Evolutionary conservation across 2,888 invertebrate species (phyloP), one percentile per base, ranked within the genome.

Genomic region (Limnephilus marmoratus): DNA sequence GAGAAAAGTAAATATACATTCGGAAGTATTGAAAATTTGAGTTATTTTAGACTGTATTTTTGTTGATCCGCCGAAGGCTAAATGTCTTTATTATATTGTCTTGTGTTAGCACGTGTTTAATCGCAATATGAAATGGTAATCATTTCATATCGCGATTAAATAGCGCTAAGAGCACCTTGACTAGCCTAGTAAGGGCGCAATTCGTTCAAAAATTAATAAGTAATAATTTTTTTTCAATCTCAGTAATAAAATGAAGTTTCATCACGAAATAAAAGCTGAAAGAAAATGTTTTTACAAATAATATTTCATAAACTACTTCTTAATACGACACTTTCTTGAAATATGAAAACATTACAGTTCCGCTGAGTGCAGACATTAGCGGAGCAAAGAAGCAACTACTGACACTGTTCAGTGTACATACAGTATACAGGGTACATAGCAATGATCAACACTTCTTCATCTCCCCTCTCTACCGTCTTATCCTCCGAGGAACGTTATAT

Each of bases 391-490:
- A 53, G 53, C 18, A 53, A 18, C 53, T 18, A 53, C 53, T 53
- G 53, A 18, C 53, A 53, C 15, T 53, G 15, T 15, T 18, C 53
- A 15, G 53, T 53, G 53, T 53, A 18, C 53, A 45, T 45, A 45
- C 49, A 68, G 68, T 24, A 7, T 68, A 68, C 68, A 24, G n/a
- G 12, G 49, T 49, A 86, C 24, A 86, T 49, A 49, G 37, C 86
- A 86, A 86, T 86, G 86, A 86, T 86, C 86, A 86, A 45, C 86
- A 45, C 86, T 15, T 45, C 86, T 49, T 85, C 85, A 29, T 4
- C 29, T 41, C n/a, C 5, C 49, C 41, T 49, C 49, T 85, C 45
- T n/a, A 0, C 68, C 24, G 4, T 68, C 68, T 4, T n/a, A 68
- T 68, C 68, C 24, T 68, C 68, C 68, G 9, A 68, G 68, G 24